These are phyloP conservation scores for Dipodomys merriami DNA, from an alignment of 2,113 vertebrate species.

Conservation along the genomic window DNA sequence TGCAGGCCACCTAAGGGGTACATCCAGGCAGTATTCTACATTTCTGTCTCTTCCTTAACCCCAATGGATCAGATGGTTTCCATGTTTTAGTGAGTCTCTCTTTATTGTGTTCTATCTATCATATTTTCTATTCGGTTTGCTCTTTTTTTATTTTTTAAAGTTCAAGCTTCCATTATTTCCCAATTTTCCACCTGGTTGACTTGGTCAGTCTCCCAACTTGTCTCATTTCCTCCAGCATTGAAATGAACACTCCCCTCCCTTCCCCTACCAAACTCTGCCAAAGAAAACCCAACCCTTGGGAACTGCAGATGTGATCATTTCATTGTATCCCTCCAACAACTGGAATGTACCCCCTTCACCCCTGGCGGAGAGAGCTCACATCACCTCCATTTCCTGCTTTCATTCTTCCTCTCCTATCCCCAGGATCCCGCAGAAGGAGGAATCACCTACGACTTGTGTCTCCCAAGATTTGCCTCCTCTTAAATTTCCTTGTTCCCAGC, in stretches of 20 bases:
- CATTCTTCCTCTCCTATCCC: rapidly evolving
- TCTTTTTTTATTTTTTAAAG: neutral
- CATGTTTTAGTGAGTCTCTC: neutral
- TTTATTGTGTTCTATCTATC: neutral
- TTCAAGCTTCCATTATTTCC: neutral
- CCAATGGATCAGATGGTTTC: neutral
- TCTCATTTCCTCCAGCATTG: slow-evolving; percentile 61
- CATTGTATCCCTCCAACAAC: neutral
- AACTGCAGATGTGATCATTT: neutral
- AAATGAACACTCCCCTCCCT: neutral
- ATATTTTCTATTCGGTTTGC: neutral
- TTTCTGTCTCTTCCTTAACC: neutral
- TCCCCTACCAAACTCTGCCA: neutral
- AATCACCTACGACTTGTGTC: neutral
- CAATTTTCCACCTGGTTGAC: slow-evolving; percentile 35
- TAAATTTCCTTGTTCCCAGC: neutral
- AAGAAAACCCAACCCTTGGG: neutral
- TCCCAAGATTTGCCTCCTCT: neutral
- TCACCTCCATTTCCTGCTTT: neutral
- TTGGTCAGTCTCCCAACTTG: slow-evolving; percentile 44
- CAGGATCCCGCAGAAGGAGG: neutral
- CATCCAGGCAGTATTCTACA: neutral
- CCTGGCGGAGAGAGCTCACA: neutral
- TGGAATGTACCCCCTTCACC: neutral
- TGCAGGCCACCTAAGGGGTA: neutral